Percentiles rank a stretch among this genome's conserved stretches.
These are phyloP conservation scores for Elmis aenea DNA, from an alignment of 2,888 invertebrate species.

Conservation along the genomic window DNA sequence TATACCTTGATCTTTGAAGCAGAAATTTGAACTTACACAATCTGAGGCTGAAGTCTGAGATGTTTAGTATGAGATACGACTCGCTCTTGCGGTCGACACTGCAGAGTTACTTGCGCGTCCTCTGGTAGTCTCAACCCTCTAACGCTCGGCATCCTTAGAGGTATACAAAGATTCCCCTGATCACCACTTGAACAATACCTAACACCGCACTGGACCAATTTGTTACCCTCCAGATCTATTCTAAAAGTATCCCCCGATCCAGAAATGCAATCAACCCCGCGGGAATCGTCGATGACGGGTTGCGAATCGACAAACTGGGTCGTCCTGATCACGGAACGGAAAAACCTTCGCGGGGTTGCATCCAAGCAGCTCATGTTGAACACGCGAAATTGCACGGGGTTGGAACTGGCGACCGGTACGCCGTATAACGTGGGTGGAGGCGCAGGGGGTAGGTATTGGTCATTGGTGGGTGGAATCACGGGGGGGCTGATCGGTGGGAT, in stretches of 20 bases:
- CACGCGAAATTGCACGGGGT: conserved; percentile 28
- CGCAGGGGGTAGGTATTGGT: conserved; percentile 24
- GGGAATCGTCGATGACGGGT: conserved; percentile 43
- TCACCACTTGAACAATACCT: conserved; percentile 41
- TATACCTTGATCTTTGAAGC: no score
- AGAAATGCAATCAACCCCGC: conserved; percentile 29
- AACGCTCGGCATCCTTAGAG: conserved; percentile 52
- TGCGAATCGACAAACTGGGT: conserved; percentile 33
- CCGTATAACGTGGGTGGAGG: conserved; percentile 16
- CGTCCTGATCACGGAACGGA: conserved; percentile 43
- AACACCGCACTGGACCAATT: conserved; percentile 53
- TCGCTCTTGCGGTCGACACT: conserved; percentile 53
- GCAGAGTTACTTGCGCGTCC: conserved; percentile 51
- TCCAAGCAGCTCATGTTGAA: conserved; percentile 42
- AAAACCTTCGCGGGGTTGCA: conserved; percentile 31
- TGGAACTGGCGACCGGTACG: conserved; percentile 10
- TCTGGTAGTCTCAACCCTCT: conserved; percentile 50
- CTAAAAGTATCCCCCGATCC: conserved; percentile 34
- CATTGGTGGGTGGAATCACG: conserved; percentile 21
- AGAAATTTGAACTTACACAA: conserved; percentile 35
- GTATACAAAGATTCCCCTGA: conserved; percentile 49
- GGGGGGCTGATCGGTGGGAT: conserved; percentile 26
- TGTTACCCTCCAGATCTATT: conserved; percentile 47
- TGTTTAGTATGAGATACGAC: conserved; percentile 49
- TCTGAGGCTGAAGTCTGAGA: conserved; percentile 37